These are phyloP conservation scores for Natator depressus DNA, from an alignment of 2,113 vertebrate species.

Conservation along the genomic window DNA sequence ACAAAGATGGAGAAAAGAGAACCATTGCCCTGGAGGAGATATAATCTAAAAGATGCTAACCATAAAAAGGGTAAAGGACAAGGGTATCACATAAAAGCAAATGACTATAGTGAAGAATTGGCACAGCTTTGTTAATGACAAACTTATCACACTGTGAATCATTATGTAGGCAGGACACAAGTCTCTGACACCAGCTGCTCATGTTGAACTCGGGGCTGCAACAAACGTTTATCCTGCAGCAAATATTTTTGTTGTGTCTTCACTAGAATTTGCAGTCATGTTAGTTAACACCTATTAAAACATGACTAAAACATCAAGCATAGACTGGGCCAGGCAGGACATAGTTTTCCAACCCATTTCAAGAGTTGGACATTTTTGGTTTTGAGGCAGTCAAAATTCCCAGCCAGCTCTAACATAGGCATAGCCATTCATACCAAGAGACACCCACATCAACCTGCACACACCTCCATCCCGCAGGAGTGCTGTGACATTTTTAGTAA, in stretches of 20 bases:
- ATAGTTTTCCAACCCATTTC: neutral
- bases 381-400: neutral
- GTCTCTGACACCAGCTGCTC: neutral
- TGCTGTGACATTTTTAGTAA: neutral
- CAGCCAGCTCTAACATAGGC: neutral
- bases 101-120: neutral
- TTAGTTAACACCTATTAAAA: neutral
- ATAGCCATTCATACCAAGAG: neutral
- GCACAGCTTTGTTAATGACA: fast-evolving
- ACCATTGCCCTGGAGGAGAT: neutral
- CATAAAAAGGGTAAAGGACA: fast-evolving
- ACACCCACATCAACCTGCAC: neutral
- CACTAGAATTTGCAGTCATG: neutral
- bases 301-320: neutral
- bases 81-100: neutral
- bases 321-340: neutral
- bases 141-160: neutral
- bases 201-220: neutral
- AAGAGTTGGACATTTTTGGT: neutral
- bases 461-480: neutral
- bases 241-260: neutral
- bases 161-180: neutral
- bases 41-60: fast-evolving
- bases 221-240: neutral
- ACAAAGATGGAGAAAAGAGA: neutral